Base-by-base conservation (phyloP, 2,113 vertebrate species). In the Engystomops pustulosus region DNA sequence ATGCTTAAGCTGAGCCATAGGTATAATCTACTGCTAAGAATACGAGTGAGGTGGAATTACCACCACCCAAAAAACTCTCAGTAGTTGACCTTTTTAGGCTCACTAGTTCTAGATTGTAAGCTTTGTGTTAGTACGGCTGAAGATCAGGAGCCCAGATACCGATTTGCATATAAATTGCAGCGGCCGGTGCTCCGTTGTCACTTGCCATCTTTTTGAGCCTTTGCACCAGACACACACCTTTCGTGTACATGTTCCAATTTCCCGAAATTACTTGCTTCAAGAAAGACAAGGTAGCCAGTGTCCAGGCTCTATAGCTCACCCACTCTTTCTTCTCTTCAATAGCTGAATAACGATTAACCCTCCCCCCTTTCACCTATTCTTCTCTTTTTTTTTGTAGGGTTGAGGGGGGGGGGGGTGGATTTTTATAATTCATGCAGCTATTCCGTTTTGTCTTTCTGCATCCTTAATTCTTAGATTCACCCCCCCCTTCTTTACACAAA, bases 401-500 rank as follows among this genome's bases (percentile, higher is more conserved):
- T 62, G 58, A 23, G 78, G 78, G 53, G 76, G 41, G 76, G 76
- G n/a, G 79, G 62, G 65, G 49, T 27, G 44, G 30, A 44, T 27
- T 41, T n/a, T 78, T 85, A 85, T 85, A 85, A 85, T 79, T 79
- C 60, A 85, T 70, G 62, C 83, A 79, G 60, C 75, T 69, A 55
- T 79, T 78, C 83, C 34, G 36, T 53, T 67, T 68, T 78, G 30
- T 65, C 95, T 95, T 94, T 96, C 94, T 94, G 94, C 95, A 96
- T 96, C 95, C 95, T 94, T 95, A 94, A 91, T 95, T 92, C 89
- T 93, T 87, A 93, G 91, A 94, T 95, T 93, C 94, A 90, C 91
- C 93, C 91, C 93, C 91, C 93, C 93, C 93, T 95, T 96, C 96
- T 96, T 98, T 97, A 97, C 97, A 97, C 96, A 98, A 98, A 98